Base-by-base conservation (phyloP, 2,113 vertebrate species). In the Holacanthus passer region DNA sequence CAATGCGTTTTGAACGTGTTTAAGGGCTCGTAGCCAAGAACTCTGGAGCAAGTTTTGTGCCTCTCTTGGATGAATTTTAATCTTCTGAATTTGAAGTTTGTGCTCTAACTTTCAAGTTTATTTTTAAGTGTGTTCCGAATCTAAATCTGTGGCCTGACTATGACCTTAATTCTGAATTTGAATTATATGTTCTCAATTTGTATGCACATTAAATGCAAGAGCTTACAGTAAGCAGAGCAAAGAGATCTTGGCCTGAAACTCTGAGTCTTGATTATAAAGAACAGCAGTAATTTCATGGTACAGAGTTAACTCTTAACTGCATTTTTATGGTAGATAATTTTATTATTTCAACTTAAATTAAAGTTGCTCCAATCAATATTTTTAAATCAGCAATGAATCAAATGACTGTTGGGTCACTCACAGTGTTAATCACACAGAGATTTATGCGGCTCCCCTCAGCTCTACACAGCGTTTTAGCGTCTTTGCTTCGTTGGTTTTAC, bases 21-120 rank as follows among this genome's bases (percentile, higher is more conserved):
- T 55, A 47, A 76, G 35, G 52, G 43, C 83, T 63, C 4, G 10
- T 8, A 22, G 53, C 45, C 68, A 77, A 74, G 27, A 43, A 63
- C 4, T 69, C 0, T 47, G 43, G 27, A 45, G 62, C 62, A 50
- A n/a, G n/a, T 62, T 32, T 24, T 53, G 56, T 39, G 16, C 55
- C 35, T 10, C 27, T 52, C 43, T 41, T 31, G 2, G 53, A 32
- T 16, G 24, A 17, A 41, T 77, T 82, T 77, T 45, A 29, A 9
- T 53, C 52, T n/a, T 29, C 5, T 43, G 31, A 47, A 65, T 77
- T 64, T 48, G 19, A 56, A 56, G 11, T 65, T 35, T 31, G 39
- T 65, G n/a, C 24, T 20, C 16, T 3, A 5, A 47, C 16, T 43
- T 9, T 16, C 2, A 16, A 10, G 1, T 7, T 31, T 29, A 16